A percentile compares a stretch with the other conserved stretches of the same genome.
These are phyloP conservation scores for Acanthosepion pharaonis DNA, from an alignment of 2,888 invertebrate genomes.

Conservation along the genomic window DNA sequence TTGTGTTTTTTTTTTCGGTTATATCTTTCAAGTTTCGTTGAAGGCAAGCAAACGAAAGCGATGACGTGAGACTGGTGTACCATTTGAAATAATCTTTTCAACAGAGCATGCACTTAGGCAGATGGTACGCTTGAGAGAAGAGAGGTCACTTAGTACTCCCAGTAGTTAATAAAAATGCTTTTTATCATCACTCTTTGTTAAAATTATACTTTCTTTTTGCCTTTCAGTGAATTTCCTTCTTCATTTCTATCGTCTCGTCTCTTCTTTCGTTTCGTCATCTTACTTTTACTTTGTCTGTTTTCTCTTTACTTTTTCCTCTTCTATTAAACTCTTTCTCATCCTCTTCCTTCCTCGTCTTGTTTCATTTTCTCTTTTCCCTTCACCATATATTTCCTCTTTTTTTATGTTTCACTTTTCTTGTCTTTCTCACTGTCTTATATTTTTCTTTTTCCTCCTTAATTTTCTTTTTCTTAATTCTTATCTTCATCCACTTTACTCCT, in stretches of 20 bases:
- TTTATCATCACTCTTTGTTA: background rate
- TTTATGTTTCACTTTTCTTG: no score
- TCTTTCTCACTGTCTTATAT: no score
- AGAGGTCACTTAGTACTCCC: background rate
- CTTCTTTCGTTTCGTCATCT: background rate
- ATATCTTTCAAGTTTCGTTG: background rate
- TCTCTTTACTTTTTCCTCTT: background rate
- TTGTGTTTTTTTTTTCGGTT: background rate
- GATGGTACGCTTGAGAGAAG: slow-evolving; percentile 21
- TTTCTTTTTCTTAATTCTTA: no score
- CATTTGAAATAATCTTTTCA: background rate
- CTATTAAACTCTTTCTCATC: no score
- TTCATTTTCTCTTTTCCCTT: background rate
- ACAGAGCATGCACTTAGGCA: background rate
- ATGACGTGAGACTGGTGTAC: slow-evolving; percentile 33
- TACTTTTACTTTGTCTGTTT: background rate
- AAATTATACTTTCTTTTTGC: background rate
- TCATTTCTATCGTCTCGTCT: background rate
- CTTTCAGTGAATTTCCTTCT: background rate
- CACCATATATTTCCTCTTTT: background rate
- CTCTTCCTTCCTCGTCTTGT: background rate
- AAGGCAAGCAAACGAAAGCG: background rate
- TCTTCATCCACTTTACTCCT: no score
- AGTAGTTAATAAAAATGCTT: background rate
- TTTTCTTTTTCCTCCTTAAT: no score